Evolutionary conservation across 2,113 vertebrate genomes (phyloP).

Genomic region (Hiodon tergisus): DNA sequence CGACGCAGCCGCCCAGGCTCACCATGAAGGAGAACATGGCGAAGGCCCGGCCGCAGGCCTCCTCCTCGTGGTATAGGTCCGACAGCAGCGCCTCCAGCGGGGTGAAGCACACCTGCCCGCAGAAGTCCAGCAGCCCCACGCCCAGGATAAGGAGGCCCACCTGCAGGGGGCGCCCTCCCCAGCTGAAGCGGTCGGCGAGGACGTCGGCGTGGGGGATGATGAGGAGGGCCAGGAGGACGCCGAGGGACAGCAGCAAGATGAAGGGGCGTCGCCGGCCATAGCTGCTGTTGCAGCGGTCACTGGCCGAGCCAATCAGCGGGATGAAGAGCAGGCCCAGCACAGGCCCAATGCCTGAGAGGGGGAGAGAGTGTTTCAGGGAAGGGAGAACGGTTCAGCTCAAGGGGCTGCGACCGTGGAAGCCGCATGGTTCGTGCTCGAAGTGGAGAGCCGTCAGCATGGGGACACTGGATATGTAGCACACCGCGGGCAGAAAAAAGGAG

Average conservation of each 20-base stretch:
- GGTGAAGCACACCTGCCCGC: slow-evolving; percentile 70
- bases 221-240: slow-evolving; percentile 64
- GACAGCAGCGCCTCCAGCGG: slow-evolving; percentile 68
- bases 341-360: slow-evolving; percentile 62
- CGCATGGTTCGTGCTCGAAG: too few relatives aligned
- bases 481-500: too few relatives aligned
- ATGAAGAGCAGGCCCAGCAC: slow-evolving; percentile 68
- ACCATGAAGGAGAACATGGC: slow-evolving; percentile 74
- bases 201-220: slow-evolving; percentile 65
- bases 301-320: slow-evolving; percentile 70
- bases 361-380: background rate
- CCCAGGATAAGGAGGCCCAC: slow-evolving; percentile 68
- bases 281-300: slow-evolving; percentile 66
- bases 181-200: slow-evolving; percentile 52
- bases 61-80: slow-evolving; percentile 60
- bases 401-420: too few relatives aligned
- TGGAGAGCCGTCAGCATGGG: background rate
- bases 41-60: slow-evolving; percentile 64
- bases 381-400: too few relatives aligned
- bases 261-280: slow-evolving; percentile 67
- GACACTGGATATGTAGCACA: background rate
- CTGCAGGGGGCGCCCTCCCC: slow-evolving; percentile 56
- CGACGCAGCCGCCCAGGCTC: slow-evolving; percentile 68
- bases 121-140: slow-evolving; percentile 69
- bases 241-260: slow-evolving; percentile 68